Conservation (phyloP, 1,140 invertebrate genomes). For the Arctopsyche grandis region DNA sequence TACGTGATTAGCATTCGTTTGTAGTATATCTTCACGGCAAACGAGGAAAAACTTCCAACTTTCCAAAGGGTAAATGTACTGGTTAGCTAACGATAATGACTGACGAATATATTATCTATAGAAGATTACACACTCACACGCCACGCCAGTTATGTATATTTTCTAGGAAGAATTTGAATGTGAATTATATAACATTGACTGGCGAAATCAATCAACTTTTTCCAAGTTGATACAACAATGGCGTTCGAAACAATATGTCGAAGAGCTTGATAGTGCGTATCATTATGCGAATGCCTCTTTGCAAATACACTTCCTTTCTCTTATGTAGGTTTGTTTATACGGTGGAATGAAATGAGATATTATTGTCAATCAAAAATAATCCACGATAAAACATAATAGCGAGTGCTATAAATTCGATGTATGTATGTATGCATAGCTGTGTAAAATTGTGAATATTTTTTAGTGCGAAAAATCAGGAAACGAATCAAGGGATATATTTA, state of each 20-base stretch:
- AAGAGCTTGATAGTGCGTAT: slow-evolving; percentile 14
- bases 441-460: no score
- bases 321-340: neutral
- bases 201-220: slow-evolving; percentile 16
- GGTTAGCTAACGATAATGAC: no score
- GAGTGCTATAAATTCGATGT: no score
- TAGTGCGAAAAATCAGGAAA: neutral
- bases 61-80: no score
- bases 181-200: neutral
- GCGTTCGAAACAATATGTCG: slow-evolving; percentile 40
- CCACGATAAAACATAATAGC: no score
- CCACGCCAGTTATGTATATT: no score
- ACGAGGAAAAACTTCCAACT: no score
- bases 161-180: neutral
- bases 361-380: neutral
- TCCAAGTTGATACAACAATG: slow-evolving; percentile 30
- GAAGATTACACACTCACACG: no score
- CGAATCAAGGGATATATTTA: neutral
- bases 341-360: neutral
- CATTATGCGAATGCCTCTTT: slow-evolving; percentile 38
- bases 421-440: no score
- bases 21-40: no score
- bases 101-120: no score
- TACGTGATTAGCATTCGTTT: no score
- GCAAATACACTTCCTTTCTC: slow-evolving; percentile 25